Base-by-base conservation (phyloP, 2,888 invertebrate species). In the Ethmia dodecea region DNA sequence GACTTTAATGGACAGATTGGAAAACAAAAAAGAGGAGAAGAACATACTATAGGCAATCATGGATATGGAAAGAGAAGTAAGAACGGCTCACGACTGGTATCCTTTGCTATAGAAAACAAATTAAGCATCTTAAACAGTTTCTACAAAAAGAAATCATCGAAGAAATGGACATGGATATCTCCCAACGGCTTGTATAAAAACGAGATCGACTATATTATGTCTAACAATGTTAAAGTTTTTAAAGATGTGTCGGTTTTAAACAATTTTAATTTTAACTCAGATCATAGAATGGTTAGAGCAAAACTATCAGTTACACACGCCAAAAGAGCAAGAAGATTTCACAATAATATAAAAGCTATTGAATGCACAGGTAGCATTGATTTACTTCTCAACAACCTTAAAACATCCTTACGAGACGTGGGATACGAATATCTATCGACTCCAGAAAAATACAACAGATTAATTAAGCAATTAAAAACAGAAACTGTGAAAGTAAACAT, bases 81-180 rank as follows among this genome's bases (percentile, higher is more conserved):
- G 31, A 50, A 47, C 16, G 52, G 49, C 1, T 6, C 11, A 27
- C 31, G 37, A 32, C 1, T 49, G 12, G 35, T 44, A 12, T 15
- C 5, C 8, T 43, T 49, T 30, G 36, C 39, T 8, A 14, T 47
- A 15, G 33, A 47, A 45, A 47, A 50, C 11, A 50, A 40, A 34
- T 10, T 50, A 18, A 42, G 20, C 11, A 41, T 46, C 15, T 13
- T 45, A 10, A 51, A 47, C 25, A 48, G 37, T 13, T 40, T 42
- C 28, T 45, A 26, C 25, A 45, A 43, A 26, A 47, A 42, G 18
- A 48, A 43, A 28, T 6, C 6, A 26, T 18, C 33, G 5, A 47
- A 35, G 2, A 47, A 39, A 37, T 48, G 51, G 47, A 54, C 47
- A 16, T 52, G 50, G 48, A 38, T 34, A 1, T 45, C 49, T 1